phyloP scores from a whole-genome alignment of 2,888 invertebrate species.

The Drosophila pseudotalamancana region DNA sequence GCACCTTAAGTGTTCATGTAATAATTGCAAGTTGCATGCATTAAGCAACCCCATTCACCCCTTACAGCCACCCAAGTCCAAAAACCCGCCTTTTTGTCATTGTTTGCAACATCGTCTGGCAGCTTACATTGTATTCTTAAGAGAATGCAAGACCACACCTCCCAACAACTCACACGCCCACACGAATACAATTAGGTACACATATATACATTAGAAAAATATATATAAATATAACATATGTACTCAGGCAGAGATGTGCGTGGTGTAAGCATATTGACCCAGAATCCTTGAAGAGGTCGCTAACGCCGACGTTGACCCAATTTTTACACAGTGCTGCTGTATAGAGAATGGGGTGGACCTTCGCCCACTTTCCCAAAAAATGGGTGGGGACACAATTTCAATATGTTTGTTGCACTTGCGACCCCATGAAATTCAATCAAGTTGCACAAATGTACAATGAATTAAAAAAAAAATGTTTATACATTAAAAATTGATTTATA shows the following conservation, averaged over 20 bases:
- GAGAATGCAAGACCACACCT: conserved; percentile 29
- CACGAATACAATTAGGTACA: conserved; percentile 31
- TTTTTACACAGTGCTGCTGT: conserved; percentile 40
- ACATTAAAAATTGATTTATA: too few relatives aligned
- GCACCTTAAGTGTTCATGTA: conserved; percentile 49
- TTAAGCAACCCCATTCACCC: not conserved
- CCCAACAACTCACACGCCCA: conserved; percentile 14
- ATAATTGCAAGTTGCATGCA: conserved; percentile 22
- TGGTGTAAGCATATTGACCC: conserved; percentile 71
- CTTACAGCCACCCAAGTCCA: not conserved
- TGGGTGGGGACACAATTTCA: not conserved
- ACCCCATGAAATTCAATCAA: conserved; percentile 12
- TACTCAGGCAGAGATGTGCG: conserved; percentile 14
- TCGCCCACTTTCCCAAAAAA: not conserved
- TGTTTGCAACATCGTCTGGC: conserved; percentile 20
- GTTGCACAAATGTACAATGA: not conserved
- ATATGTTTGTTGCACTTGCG: conserved; percentile 32
- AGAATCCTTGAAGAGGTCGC: conserved; percentile 76
- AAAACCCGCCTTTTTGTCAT: not conserved
- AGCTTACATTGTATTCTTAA: conserved; percentile 46
- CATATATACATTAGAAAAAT: not conserved
- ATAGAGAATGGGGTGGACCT: too few relatives aligned
- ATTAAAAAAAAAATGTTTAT: too few relatives aligned
- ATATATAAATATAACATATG: not conserved
- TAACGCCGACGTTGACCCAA: conserved; percentile 60